phyloP scores from a whole-genome alignment of 2,797 vertebrate genomes.

The Falco columbarius region DNA sequence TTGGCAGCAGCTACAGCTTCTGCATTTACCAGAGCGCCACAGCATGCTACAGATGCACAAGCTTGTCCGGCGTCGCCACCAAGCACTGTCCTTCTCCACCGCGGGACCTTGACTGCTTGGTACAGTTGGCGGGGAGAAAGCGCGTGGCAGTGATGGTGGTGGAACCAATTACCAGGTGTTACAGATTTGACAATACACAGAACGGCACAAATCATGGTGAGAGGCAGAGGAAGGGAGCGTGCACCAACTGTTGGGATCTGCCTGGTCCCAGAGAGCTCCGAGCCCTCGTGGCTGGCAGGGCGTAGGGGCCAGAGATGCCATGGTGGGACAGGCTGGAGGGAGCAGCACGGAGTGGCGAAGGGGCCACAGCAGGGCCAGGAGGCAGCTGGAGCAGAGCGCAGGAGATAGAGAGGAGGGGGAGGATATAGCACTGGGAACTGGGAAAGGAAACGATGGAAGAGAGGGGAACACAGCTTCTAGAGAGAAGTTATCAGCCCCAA shows the following conservation, averaged over 20 bases:
- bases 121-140: neutral
- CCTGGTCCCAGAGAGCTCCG: neutral
- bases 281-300: neutral
- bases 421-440: neutral
- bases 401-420: neutral
- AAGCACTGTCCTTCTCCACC: neutral
- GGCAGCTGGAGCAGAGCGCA: neutral
- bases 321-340: neutral
- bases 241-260: neutral
- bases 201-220: neutral
- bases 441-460: neutral
- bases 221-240: accelerated
- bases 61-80: neutral
- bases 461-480: neutral
- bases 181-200: accelerated
- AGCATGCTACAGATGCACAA: accelerated
- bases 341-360: neutral
- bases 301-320: accelerated
- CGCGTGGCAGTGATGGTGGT: accelerated
- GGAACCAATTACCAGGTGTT: accelerated
- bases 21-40: neutral
- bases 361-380: neutral
- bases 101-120: accelerated
- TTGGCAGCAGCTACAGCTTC: neutral
- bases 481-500: neutral